These are phyloP conservation scores for Camelus dromedarius DNA, from an alignment of 2,113 vertebrate genomes.

Conservation along the genomic window DNA sequence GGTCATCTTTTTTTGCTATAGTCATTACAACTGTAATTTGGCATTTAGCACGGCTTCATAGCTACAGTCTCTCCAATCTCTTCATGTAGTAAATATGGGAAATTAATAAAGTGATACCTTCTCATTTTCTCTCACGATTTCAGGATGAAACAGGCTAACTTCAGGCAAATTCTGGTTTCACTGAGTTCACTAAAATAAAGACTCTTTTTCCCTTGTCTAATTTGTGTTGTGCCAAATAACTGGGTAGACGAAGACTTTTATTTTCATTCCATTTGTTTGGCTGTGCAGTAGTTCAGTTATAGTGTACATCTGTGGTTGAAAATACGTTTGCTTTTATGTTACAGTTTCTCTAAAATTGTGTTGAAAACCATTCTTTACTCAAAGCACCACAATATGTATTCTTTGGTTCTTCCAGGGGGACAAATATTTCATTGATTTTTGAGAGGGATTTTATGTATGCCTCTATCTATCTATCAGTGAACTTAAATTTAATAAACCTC, in stretches of 20 bases:
- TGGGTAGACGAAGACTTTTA: constrained; percentile 8
- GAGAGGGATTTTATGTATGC: background rate
- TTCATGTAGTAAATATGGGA: background rate
- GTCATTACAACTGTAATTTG: background rate
- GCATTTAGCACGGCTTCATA: background rate
- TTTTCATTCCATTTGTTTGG: constrained; percentile 49
- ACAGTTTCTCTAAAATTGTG: background rate
- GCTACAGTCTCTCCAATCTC: background rate
- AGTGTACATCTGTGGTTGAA: constrained; percentile 23
- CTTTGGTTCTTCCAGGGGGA: background rate
- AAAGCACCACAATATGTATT: constrained; percentile 6
- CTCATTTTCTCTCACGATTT: background rate
- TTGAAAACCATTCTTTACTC: constrained; percentile 60
- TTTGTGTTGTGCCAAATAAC: background rate
- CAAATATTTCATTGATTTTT: constrained; percentile 46
- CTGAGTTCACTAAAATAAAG: background rate
- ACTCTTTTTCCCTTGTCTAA: background rate
- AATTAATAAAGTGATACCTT: constrained; percentile 12
- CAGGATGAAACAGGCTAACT: background rate
- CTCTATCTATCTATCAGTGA: background rate
- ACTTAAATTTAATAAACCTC: constrained; percentile 43
- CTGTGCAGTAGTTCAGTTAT: constrained; percentile 21
- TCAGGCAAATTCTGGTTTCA: background rate
- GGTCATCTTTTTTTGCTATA: background rate
- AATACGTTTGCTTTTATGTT: constrained; percentile 62